Conservation (phyloP, 2,797 vertebrate species). For the Clarias platycephalus region DNA sequence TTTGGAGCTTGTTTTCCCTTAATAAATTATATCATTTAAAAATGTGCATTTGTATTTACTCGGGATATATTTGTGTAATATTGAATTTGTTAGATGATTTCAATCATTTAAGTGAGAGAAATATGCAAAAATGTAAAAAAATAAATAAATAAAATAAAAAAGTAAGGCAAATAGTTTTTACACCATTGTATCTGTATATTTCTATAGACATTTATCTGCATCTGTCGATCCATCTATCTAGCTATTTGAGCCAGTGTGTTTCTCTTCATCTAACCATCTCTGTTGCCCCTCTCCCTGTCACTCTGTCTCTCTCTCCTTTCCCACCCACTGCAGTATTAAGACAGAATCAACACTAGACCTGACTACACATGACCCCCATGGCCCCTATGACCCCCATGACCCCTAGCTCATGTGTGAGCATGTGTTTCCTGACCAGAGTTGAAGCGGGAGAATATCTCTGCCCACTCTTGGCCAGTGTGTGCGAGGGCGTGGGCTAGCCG, state of each 20-base stretch:
- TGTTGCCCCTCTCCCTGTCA: no score
- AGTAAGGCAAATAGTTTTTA: no score
- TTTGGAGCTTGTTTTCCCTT: no score
- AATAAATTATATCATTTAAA: no score
- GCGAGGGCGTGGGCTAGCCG: slow-evolving; percentile 87
- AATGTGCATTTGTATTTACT: no score
- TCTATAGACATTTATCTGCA: neutral
- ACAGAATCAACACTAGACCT: neutral
- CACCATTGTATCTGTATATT: neutral
- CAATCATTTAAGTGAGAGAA: no score
- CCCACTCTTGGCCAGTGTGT: slow-evolving; percentile 79
- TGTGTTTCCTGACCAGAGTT: slow-evolving; percentile 81
- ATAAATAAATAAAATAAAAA: no score
- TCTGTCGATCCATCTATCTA: neutral
- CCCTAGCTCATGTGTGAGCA: neutral
- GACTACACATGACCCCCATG: neutral
- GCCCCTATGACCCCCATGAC: no score
- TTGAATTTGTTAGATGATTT: no score
- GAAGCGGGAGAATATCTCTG: slow-evolving; percentile 77
- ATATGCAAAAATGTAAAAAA: no score
- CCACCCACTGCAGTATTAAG: neutral
- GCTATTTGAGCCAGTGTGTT: neutral
- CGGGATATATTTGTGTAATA: no score
- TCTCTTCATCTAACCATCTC: neutral
- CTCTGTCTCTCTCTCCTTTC: neutral